phyloP scores from a whole-genome alignment of 2,797 vertebrate genomes.

The Cynodonichthys magdalenae region DNA sequence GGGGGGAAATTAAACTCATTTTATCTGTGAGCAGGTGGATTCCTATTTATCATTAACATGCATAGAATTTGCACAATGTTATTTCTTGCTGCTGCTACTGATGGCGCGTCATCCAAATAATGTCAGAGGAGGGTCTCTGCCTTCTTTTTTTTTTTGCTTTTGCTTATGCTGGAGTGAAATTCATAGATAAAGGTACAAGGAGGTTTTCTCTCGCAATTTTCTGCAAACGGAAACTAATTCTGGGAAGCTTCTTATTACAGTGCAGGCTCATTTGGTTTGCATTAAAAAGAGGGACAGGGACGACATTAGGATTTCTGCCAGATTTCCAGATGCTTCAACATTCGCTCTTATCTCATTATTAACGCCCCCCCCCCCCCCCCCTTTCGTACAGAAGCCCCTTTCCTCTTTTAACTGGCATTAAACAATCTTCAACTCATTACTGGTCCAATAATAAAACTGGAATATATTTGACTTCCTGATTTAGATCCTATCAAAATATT shows the following conservation, averaged over 20 bases:
- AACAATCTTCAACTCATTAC: conserved; percentile 77
- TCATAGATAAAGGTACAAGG: conserved; percentile 98
- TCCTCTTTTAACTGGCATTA: conserved; percentile 75
- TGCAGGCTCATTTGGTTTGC: conserved; percentile 97
- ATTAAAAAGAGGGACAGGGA: conserved; percentile 96
- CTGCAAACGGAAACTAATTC: conserved; percentile 99
- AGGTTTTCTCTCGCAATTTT: conserved; percentile 91
- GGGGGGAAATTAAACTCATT: conserved; percentile 99
- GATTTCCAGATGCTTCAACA: conserved; percentile 93
- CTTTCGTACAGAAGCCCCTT: conserved; percentile 45
- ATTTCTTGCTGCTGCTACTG: conserved; percentile 94
- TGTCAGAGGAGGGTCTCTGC: conserved; percentile 87
- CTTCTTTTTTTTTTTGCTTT: conserved; percentile 78
- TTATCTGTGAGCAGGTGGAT: conserved; percentile 99
- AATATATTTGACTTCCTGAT: conserved; percentile 81
- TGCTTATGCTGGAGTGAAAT: conserved; percentile 99
- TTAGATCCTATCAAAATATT: conserved; percentile 80
- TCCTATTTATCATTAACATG: conserved; percentile 99
- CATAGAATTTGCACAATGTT: conserved; percentile 99
- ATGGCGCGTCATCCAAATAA: conserved; percentile 99
- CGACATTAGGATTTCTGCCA: conserved; percentile 98
- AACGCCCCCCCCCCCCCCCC: conserved; percentile 48
- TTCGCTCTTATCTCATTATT: conserved; percentile 94
- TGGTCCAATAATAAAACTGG: conserved; percentile 78
- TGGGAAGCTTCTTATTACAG: conserved; percentile 98